These are phyloP conservation scores for Diachasma alloeum DNA, from an alignment of 1,140 invertebrate species.

Conservation along the genomic window DNA sequence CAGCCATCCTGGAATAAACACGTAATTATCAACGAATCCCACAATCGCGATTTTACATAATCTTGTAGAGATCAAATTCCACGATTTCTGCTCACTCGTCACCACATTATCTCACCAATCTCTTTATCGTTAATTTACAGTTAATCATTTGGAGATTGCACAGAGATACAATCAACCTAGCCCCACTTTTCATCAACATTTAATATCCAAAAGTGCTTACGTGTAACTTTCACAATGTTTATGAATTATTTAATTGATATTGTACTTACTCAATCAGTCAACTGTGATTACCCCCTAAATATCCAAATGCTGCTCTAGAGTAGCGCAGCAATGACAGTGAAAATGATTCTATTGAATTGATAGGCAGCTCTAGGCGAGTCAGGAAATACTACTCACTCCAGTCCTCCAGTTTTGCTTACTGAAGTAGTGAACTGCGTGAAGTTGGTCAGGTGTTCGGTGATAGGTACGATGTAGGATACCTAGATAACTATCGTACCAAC, in stretches of 20 bases:
- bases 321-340: background rate
- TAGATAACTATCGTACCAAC: no score
- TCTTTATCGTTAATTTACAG: background rate
- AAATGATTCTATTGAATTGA: background rate
- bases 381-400: no score
- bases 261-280: background rate
- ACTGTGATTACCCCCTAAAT: background rate
- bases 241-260: background rate
- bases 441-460: no score
- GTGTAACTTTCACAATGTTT: background rate
- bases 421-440: no score
- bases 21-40: slow-evolving; percentile 18
- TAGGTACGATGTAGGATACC: no score
- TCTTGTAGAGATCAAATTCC: background rate
- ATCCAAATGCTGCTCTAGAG: background rate
- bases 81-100: background rate
- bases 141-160: background rate
- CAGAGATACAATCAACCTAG: background rate
- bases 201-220: background rate
- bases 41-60: slow-evolving; percentile 1
- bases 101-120: background rate
- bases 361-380: no score
- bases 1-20: slow-evolving; percentile 50
- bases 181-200: background rate
- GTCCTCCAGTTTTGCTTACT: no score